Base-by-base conservation (phyloP, 2,113 vertebrate genomes). In the Telmatochromis brichardi region DNA sequence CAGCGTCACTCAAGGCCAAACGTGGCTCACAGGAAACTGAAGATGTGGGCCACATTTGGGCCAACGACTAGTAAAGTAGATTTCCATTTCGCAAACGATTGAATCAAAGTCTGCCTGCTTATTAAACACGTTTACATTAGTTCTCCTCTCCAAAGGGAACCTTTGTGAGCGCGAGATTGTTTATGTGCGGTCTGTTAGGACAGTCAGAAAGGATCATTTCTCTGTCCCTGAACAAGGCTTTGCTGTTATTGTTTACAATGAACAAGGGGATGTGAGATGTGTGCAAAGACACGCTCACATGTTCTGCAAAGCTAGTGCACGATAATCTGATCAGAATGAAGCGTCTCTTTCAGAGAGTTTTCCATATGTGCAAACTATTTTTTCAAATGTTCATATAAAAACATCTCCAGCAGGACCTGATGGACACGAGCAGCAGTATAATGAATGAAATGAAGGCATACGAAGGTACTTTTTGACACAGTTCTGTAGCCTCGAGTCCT, bases 221-320 rank as follows among this genome's bases (percentile, higher is more conserved):
- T 92, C 83, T 90, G 53, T 73, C 71, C 31, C 63, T 6, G 60
- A 93, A 96, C 93, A 94, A 95, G 80, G 93, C 91, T 84, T 76
- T 50, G 88, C 92, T 96, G 92, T 95, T 84, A 37, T 90, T 93
- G 88, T 93, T 92, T 88, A 95, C 93, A 95, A 94, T 93, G 94
- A 91, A 95, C 94, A 94, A 94, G 80, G 73, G 86, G 23, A 9
- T 45, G 40, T 19, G 88, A 88, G 90, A 91, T 11, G 87, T 31
- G 87, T 60, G 88, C 92, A 94, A 80, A 91, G 54, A 83, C 78
- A 81, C 26, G 37, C 65, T 81, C 76, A 78, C 84, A 93, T 93
- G 93, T 92, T 93, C 83, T 93, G 90, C 40, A 71, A 86, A 87
- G 45, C 5, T 9, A 12, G 42, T 47, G 23, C 65, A 89, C 87